A percentile compares a stretch with the other conserved stretches of the same genome.
phyloP scores from a whole-genome alignment of 2,113 vertebrate species.

The Tringa solitaria region DNA sequence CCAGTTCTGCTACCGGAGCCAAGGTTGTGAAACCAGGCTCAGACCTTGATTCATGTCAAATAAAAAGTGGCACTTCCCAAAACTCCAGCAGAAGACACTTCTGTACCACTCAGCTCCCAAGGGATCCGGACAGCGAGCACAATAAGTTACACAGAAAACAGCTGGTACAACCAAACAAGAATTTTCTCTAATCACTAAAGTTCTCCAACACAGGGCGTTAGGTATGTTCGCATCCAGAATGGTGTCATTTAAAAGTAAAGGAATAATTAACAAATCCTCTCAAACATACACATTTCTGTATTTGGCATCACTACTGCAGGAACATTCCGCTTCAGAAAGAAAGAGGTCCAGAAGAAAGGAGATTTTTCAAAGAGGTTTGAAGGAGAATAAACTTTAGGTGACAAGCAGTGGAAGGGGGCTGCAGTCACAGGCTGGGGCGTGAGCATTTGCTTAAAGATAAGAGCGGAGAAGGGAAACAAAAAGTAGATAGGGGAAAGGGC shows the following conservation, averaged over 20 bases:
- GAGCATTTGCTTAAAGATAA: not conserved
- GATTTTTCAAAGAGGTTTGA: constrained; percentile 10
- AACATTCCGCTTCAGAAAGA: not conserved
- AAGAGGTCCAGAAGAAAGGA: not conserved
- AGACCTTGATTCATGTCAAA: not conserved
- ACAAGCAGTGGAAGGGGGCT: not conserved
- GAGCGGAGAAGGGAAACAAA: not conserved
- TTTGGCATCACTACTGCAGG: not conserved
- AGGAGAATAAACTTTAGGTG: constrained; percentile 13
- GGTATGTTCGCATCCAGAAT: not conserved
- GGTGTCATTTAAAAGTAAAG: not conserved
- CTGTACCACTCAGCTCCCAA: not conserved
- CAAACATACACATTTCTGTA: not conserved
- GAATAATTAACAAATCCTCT: not conserved
- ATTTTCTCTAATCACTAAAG: not conserved
- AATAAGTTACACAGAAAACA: not conserved
- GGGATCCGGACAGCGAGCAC: not conserved
- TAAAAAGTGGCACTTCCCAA: not conserved
- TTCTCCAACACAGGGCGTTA: not conserved
- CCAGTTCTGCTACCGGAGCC: not conserved
- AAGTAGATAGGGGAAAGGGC: not conserved
- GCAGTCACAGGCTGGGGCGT: not conserved
- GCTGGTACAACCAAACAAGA: not conserved
- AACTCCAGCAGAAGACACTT: not conserved
- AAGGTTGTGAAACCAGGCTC: not conserved